A percentile compares a stretch with the other conserved stretches of the same genome.
Evolutionary conservation across 2,113 vertebrate species (phyloP).

Genomic region (Coturnix japonica): DNA sequence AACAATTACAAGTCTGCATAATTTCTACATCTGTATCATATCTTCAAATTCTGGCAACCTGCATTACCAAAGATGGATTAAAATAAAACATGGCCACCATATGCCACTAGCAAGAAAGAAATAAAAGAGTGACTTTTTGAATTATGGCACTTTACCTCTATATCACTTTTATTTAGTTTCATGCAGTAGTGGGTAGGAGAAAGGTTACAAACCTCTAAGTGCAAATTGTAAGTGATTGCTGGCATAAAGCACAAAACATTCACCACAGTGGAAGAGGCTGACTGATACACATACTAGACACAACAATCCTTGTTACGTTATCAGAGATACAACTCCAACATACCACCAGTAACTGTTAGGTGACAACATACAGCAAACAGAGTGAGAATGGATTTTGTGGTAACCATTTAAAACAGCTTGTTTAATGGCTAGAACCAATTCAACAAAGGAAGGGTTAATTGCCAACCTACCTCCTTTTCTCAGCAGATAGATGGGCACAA

Average conservation of each 20-base stretch:
- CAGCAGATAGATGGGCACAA: slow-evolving; percentile 95
- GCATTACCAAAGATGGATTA: neutral
- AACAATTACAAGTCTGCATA: neutral
- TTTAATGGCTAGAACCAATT: neutral
- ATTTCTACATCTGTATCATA: neutral
- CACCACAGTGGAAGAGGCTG: neutral
- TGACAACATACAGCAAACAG: neutral
- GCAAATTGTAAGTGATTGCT: neutral
- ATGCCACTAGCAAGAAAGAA: neutral
- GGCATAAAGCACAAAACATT: neutral
- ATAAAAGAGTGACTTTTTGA: neutral
- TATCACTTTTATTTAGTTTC: neutral
- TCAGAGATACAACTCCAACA: neutral
- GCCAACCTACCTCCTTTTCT: slow-evolving; percentile 91
- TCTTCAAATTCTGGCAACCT: neutral
- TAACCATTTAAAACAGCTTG: neutral
- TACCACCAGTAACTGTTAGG: neutral
- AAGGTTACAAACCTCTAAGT: neutral
- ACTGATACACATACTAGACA: neutral
- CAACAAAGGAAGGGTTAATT: fast-evolving
- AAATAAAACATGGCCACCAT: neutral
- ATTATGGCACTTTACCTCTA: neutral
- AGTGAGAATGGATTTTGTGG: neutral
- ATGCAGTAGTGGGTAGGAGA: neutral
- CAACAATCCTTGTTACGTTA: neutral